phyloP scores from a whole-genome alignment of 2,888 invertebrate species.

The Macrophya annulata region DNA sequence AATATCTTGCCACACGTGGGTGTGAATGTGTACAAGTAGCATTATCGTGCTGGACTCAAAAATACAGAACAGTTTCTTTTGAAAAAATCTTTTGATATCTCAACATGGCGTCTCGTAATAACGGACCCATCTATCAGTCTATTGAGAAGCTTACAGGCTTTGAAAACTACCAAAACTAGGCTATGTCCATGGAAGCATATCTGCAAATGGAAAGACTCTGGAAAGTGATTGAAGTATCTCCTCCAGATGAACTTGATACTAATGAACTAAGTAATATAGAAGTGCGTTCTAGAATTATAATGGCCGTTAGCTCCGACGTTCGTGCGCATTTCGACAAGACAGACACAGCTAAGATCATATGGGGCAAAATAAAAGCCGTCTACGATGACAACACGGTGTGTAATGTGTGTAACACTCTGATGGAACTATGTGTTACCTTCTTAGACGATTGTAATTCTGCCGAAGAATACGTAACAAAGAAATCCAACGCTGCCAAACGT shows the following conservation, averaged over 20 bases:
- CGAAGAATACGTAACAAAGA: constrained; percentile 26
- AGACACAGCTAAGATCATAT: not conserved
- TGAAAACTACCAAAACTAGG: constrained; percentile 24
- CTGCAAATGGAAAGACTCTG: constrained; percentile 20
- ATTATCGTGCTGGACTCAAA: too few species aligned
- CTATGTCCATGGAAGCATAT: constrained; percentile 14
- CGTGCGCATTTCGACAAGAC: constrained; percentile 3
- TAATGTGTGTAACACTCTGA: not conserved
- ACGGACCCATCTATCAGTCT: constrained; percentile 7
- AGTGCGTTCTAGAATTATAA: constrained; percentile 8
- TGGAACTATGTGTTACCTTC: not conserved
- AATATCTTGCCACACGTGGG: too few species aligned
- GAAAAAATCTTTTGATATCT: too few species aligned
- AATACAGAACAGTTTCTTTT: too few species aligned
- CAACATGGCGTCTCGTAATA: constrained; percentile 8
- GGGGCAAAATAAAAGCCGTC: constrained; percentile 9
- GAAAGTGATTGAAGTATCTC: not conserved
- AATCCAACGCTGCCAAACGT: constrained; percentile 22
- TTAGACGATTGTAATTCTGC: constrained; percentile 16
- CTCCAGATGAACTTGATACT: not conserved
- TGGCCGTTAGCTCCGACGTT: constrained; percentile 30
- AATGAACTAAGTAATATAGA: constrained; percentile 14
- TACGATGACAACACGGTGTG: not conserved
- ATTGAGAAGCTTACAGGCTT: not conserved
- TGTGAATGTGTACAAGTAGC: too few species aligned